Evolutionary conservation across 2,888 invertebrate genomes (phyloP).

Genomic region (Cheilosia grossa): DNA sequence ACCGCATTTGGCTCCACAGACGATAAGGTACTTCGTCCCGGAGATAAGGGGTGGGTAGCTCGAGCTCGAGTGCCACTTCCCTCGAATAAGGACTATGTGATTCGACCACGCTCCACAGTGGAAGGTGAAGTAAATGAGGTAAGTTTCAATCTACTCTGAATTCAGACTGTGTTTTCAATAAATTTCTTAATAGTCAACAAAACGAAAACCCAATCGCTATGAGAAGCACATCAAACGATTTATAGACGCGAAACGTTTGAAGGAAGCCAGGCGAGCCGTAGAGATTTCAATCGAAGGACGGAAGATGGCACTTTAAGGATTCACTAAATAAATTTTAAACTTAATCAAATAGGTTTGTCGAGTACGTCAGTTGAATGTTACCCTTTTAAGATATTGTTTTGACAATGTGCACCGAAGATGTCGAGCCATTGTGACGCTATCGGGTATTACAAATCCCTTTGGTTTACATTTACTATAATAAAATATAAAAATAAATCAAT

Average conservation of each 20-base stretch:
- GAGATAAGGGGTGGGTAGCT: conserved; percentile 97
- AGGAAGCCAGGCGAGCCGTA: conserved; percentile 92
- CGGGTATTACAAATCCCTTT: neutral
- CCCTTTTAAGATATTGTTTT: conserved; percentile 6
- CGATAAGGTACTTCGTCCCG: conserved; percentile 91
- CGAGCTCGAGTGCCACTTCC: conserved; percentile 97
- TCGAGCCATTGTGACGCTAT: neutral
- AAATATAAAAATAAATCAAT: neutral
- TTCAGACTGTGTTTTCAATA: neutral
- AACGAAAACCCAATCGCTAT: conserved; percentile 94
- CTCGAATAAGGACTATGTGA: conserved; percentile 98
- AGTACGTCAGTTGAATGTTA: conserved; percentile 17
- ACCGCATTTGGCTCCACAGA: conserved; percentile 86
- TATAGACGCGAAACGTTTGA: conserved; percentile 91
- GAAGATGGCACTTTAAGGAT: conserved; percentile 93
- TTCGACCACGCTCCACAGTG: conserved; percentile 94
- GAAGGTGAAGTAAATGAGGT: conserved; percentile 94
- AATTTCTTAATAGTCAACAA: conserved; percentile 85
- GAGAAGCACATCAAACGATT: conserved; percentile 97
- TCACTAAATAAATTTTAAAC: conserved; percentile 18
- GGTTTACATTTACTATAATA: neutral
- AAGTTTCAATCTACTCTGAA: conserved; percentile 78
- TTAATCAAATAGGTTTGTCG: conserved; percentile 23
- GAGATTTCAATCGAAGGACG: conserved; percentile 98
- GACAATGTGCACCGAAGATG: neutral